A percentile compares a stretch with the other conserved stretches of the same genome.
Evolutionary conservation across 1,140 invertebrate genomes (phyloP).

Genomic region (Aphelinus atriplicis): DNA sequence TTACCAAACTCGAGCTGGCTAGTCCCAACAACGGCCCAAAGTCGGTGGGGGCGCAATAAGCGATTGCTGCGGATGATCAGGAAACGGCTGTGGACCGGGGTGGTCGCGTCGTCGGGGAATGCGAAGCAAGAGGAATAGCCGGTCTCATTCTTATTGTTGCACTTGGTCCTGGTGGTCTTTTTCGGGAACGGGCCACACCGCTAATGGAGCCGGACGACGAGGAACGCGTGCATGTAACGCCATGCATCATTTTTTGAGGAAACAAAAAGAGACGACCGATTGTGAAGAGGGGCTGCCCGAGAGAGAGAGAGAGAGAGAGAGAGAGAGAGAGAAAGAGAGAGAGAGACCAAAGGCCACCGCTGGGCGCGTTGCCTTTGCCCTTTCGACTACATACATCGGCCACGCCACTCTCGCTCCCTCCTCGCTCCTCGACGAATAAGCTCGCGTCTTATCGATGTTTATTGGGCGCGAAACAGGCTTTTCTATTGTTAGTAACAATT

Average conservation of each 20-base stretch:
- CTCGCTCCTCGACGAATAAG: too few species aligned
- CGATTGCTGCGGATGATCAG: too few species aligned
- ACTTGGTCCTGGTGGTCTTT: constrained; percentile 47
- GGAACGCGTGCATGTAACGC: constrained; percentile 61
- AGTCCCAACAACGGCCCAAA: too few species aligned
- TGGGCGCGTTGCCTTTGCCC: constrained; percentile 59
- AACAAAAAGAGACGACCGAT: neutral
- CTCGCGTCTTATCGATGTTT: too few species aligned
- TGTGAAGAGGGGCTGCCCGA: too few species aligned
- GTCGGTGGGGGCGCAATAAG: too few species aligned
- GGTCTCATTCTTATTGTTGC: constrained; percentile 54
- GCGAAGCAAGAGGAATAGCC: constrained; percentile 63
- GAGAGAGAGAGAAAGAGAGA: constrained; percentile 36
- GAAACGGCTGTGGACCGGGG: constrained; percentile 47
- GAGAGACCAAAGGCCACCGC: constrained; percentile 63
- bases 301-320: constrained; percentile 5
- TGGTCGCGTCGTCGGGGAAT: constrained; percentile 51
- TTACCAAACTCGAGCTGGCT: too few species aligned
- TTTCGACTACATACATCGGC: constrained; percentile 46
- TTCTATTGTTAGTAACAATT: too few species aligned
- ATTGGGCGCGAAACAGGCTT: too few species aligned
- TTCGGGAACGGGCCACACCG: constrained; percentile 43
- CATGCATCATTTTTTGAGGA: constrained; percentile 63
- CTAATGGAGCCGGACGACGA: constrained; percentile 30
- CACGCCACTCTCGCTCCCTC: constrained; percentile 3